These are phyloP conservation scores for Apeltes quadracus DNA, from an alignment of 2,113 vertebrate species.

Conservation along the genomic window DNA sequence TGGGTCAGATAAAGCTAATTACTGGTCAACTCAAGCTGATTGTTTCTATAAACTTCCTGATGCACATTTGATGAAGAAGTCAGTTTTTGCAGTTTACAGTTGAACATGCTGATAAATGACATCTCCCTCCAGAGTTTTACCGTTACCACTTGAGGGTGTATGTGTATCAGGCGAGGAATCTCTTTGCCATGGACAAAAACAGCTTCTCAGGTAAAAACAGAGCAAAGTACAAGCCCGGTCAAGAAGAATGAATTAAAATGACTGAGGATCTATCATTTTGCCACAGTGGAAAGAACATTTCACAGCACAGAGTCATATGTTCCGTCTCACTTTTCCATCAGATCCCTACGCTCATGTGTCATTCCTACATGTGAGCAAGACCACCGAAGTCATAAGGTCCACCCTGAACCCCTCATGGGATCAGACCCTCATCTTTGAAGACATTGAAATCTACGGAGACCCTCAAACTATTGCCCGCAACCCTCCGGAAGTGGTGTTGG, in stretches of 20 bases:
- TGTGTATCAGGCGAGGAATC: conserved; percentile 92
- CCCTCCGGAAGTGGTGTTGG: conserved; percentile 87
- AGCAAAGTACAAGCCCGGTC: not conserved
- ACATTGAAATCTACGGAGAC: conserved; percentile 92
- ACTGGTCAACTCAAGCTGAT: conserved; percentile 42
- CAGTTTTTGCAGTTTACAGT: not conserved
- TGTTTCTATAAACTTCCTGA: conserved; percentile 46
- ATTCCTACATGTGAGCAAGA: conserved; percentile 95
- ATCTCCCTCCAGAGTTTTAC: conserved; percentile 81
- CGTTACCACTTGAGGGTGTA: conserved; percentile 95
- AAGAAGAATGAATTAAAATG: not conserved
- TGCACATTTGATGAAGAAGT: not conserved
- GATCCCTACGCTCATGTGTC: conserved; percentile 96
- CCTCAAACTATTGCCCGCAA: conserved; percentile 83
- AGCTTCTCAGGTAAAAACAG: conserved; percentile 92
- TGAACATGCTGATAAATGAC: conserved; percentile 8
- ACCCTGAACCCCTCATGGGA: conserved; percentile 96
- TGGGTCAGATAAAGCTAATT: conserved; percentile 44
- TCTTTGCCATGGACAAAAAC: conserved; percentile 95
- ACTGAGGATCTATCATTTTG: not conserved
- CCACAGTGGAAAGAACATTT: not conserved
- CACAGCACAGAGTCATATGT: not conserved
- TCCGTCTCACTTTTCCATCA: conserved; percentile 48
- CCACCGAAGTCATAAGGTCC: conserved; percentile 89
- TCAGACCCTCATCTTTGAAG: conserved; percentile 95